phyloP scores from a whole-genome alignment of 1,140 invertebrate genomes.

The Limonius californicus region DNA sequence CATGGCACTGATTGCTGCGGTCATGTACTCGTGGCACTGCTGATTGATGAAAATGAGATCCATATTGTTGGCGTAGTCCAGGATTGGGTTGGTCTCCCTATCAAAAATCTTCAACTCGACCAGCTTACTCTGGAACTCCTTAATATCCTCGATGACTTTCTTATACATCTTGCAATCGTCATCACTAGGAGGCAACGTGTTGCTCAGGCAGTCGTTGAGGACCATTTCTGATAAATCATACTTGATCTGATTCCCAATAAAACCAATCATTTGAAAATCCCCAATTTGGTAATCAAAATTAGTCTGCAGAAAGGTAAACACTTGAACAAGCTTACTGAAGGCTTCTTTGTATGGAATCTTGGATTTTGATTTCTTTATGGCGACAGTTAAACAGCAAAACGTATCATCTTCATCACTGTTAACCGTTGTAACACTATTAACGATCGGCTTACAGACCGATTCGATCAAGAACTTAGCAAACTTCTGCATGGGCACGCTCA shows the following conservation, averaged over 20 bases:
- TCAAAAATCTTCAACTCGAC: constrained; percentile 55
- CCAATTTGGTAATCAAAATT: constrained; percentile 55
- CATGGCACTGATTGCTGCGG: constrained; percentile 69
- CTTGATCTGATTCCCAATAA: constrained; percentile 60
- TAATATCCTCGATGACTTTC: constrained; percentile 59
- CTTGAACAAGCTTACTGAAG: constrained; percentile 55
- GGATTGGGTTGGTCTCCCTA: constrained; percentile 43
- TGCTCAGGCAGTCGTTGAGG: constrained; percentile 69
- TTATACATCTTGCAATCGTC: constrained; percentile 65
- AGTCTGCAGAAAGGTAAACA: constrained; percentile 58
- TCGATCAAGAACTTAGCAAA: constrained; percentile 54
- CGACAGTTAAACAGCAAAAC: constrained; percentile 48
- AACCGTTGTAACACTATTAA: constrained; percentile 52
- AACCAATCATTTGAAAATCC: constrained; percentile 55
- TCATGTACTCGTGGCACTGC: constrained; percentile 68
- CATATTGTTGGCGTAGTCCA: constrained; percentile 71
- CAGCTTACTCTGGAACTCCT: constrained; percentile 64
- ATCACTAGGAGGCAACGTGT: constrained; percentile 70
- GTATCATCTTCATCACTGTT: constrained; percentile 44
- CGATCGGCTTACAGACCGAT: constrained; percentile 53
- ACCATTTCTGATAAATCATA: constrained; percentile 61
- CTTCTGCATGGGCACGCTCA: constrained; percentile 29
- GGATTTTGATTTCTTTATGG: constrained; percentile 47
- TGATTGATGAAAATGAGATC: constrained; percentile 76
- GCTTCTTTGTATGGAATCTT: constrained; percentile 56